Conservation (phyloP, 2,797 vertebrate genomes). For the Semaprochilodus insignis region DNA sequence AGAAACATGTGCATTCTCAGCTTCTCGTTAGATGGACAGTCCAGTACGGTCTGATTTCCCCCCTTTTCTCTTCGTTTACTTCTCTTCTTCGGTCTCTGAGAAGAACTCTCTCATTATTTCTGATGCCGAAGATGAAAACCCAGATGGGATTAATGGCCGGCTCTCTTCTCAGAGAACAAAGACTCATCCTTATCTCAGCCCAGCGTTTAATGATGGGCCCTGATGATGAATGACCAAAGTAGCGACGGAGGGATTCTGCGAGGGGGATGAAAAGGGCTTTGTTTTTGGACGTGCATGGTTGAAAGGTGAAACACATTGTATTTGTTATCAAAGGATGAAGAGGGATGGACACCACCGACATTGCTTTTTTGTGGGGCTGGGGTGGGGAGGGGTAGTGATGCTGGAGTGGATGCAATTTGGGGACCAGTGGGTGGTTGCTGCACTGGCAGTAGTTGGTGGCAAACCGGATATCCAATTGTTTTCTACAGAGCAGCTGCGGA, state of each 20-base stretch:
- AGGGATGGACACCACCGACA: neutral
- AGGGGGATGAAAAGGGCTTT: neutral
- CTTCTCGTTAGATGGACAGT: neutral
- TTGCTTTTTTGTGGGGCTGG: neutral
- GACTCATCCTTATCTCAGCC: slow-evolving; percentile 9
- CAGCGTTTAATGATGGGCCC: slow-evolving; percentile 36
- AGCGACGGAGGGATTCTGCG: neutral
- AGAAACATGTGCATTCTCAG: neutral
- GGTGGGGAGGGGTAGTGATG: too few relatives aligned
- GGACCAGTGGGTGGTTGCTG: too few relatives aligned
- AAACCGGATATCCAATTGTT: too few relatives aligned
- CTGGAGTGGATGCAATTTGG: too few relatives aligned
- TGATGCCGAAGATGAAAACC: slow-evolving; percentile 16
- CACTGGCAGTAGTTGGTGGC: too few relatives aligned
- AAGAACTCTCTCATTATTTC: slow-evolving; percentile 27
- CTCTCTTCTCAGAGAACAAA: slow-evolving; percentile 4
- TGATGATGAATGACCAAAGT: slow-evolving; percentile 30
- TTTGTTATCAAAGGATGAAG: neutral
- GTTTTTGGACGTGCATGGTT: neutral
- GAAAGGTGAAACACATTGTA: neutral
- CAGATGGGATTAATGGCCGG: slow-evolving; percentile 20
- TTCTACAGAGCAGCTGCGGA: too few relatives aligned
- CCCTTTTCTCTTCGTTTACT: neutral
- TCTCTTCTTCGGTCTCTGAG: neutral
- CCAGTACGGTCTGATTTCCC: neutral